These are phyloP conservation scores for Eucriotettix oculatus DNA, from an alignment of 2,888 invertebrate species.

Conservation along the genomic window DNA sequence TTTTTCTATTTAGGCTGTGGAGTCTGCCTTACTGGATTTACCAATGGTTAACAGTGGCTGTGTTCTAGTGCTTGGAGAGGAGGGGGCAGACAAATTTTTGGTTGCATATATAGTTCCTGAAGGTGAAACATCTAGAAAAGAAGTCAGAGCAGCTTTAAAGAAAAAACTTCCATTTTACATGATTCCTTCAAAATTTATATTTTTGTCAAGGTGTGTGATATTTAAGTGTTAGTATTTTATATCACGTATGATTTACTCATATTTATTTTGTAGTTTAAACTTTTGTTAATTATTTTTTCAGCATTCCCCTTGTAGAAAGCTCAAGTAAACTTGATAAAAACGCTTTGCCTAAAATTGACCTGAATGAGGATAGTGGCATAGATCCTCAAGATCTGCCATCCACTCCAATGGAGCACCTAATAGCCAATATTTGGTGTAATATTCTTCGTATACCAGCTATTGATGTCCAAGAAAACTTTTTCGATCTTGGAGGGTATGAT, in stretches of 20 bases:
- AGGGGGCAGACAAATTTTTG: conserved; percentile 17
- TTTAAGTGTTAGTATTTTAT: background rate
- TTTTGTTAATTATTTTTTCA: conserved; percentile 4
- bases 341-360: conserved; percentile 12
- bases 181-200: conserved; percentile 17
- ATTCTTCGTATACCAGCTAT: conserved; percentile 13
- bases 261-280: background rate
- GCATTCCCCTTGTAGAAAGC: conserved; percentile 16
- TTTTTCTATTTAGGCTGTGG: conserved; percentile 15
- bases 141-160: conserved; percentile 15
- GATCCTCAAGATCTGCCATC: conserved; percentile 12
- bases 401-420: conserved; percentile 12
- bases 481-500: conserved; percentile 17
- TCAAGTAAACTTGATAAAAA: conserved; percentile 17
- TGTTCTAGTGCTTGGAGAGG: conserved; percentile 15
- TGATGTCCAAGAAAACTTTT: conserved; percentile 18
- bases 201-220: conserved; percentile 14
- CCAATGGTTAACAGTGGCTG: conserved; percentile 14
- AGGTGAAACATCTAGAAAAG: conserved; percentile 7
- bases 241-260: background rate
- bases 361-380: conserved; percentile 9
- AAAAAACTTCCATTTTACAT: conserved; percentile 17
- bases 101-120: conserved; percentile 16
- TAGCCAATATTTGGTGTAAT: conserved; percentile 16
- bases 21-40: conserved; percentile 14